These are phyloP conservation scores for Luidia sarsii DNA, from an alignment of 53 echinoderm and acorn worm species.

Conservation along the genomic window DNA sequence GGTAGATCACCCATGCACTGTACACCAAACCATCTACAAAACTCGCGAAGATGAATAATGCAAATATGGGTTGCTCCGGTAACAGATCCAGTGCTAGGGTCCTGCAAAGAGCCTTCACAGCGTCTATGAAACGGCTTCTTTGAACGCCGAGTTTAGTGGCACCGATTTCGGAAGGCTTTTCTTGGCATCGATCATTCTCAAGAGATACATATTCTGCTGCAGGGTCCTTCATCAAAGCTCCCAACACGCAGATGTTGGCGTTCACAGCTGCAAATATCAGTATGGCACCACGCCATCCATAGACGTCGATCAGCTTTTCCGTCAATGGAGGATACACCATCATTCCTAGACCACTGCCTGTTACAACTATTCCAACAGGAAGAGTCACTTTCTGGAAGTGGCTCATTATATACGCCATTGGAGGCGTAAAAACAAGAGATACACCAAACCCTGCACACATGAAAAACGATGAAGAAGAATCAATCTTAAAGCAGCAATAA, in stretches of 20 bases:
- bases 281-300: constrained; percentile 59
- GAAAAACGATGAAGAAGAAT: too few relatives aligned
- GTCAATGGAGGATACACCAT: too few relatives aligned
- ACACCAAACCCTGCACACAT: constrained; percentile 10
- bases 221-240: too few relatives aligned
- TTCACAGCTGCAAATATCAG: too few relatives aligned
- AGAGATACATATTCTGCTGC: too few relatives aligned
- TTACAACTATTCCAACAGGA: constrained; percentile 5
- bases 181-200: too few relatives aligned
- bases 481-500: too few relatives aligned
- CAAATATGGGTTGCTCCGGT: background rate
- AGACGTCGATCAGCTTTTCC: background rate
- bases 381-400: background rate
- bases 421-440: background rate
- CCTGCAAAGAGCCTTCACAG: background rate
- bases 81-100: background rate
- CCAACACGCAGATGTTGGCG: too few relatives aligned
- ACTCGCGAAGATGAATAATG: background rate
- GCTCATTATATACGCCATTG: background rate
- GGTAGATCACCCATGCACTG: constrained; percentile 59
- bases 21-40: background rate
- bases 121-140: background rate
- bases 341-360: constrained; percentile 49
- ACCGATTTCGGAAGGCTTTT: too few relatives aligned
- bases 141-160: too few relatives aligned